Conservation (phyloP, 2,797 vertebrate genomes). For the Molossus molossus region DNA sequence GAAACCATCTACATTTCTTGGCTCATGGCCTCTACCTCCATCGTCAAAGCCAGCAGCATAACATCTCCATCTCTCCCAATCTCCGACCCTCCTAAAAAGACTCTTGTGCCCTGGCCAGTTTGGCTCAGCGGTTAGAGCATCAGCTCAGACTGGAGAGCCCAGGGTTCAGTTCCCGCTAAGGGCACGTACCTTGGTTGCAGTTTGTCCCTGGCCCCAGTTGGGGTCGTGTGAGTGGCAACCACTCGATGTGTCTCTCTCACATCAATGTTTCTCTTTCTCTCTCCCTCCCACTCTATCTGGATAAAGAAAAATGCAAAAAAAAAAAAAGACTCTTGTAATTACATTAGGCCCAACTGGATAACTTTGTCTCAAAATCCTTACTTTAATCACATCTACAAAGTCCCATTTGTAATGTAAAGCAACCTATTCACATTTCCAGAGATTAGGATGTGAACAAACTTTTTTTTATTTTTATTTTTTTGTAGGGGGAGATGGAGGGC, state of each 20-base stretch:
- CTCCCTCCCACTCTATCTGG: no score
- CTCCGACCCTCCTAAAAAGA: neutral
- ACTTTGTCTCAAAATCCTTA: neutral
- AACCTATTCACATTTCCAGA: neutral
- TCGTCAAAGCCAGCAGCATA: neutral
- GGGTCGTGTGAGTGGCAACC: no score
- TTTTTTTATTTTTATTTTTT: neutral
- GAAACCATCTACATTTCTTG: neutral
- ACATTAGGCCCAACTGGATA: neutral
- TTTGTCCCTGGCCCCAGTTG: no score
- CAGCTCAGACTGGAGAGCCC: no score
- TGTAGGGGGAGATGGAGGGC: fast-evolving
- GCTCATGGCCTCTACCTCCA: neutral
- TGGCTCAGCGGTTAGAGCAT: no score
- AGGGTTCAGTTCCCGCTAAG: no score
- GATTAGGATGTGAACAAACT: neutral
- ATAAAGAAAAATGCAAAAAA: no score
- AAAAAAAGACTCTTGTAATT: neutral
- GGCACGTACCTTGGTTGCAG: no score
- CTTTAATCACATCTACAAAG: neutral
- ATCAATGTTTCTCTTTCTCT: no score
- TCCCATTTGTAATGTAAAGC: neutral
- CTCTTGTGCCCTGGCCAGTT: no score
- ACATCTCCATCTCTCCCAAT: neutral
- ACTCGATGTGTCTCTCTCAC: no score